Evolutionary conservation across 2,888 invertebrate species (phyloP).

Genomic region (Drosophila greeni): DNA sequence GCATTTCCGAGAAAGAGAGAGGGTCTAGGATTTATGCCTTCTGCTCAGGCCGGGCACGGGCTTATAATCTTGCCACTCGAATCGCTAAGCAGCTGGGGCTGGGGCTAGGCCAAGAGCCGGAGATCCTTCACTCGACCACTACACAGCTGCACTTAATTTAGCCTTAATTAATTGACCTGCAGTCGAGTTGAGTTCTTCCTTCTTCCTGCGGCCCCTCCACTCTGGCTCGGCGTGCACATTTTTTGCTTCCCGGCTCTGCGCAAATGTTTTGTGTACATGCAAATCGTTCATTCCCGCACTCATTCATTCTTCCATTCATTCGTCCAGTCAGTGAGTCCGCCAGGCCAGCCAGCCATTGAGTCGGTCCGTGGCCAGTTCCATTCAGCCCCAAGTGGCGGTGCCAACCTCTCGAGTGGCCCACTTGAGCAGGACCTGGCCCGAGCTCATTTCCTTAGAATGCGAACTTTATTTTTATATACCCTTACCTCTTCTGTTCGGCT

Average conservation of each 20-base stretch:
- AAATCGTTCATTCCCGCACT: constrained; percentile 52
- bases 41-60: constrained; percentile 42
- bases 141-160: constrained; percentile 68
- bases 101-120: constrained; percentile 23
- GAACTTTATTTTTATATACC: constrained; percentile 46
- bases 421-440: constrained; percentile 49
- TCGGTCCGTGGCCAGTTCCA: constrained; percentile 60
- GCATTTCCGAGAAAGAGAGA: constrained; percentile 54
- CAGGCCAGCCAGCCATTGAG: constrained; percentile 19
- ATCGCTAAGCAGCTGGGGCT: constrained; percentile 58
- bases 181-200: constrained; percentile 57
- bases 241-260: constrained; percentile 44
- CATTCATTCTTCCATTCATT: constrained; percentile 22
- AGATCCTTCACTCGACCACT: constrained; percentile 41
- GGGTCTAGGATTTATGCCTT: constrained; percentile 56
- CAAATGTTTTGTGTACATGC: constrained; percentile 69
- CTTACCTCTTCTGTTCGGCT: not conserved
- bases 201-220: constrained; percentile 2
- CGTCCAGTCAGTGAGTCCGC: constrained; percentile 4
- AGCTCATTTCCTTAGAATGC: constrained; percentile 54
- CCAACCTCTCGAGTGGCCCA: constrained; percentile 63
- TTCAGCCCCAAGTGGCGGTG: constrained; percentile 68
- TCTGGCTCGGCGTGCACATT: constrained; percentile 17
- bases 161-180: constrained; percentile 73
- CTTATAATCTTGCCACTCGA: constrained; percentile 66